These are phyloP conservation scores for Oreochromis niloticus DNA, from an alignment of 2,113 vertebrate genomes.

Conservation along the genomic window DNA sequence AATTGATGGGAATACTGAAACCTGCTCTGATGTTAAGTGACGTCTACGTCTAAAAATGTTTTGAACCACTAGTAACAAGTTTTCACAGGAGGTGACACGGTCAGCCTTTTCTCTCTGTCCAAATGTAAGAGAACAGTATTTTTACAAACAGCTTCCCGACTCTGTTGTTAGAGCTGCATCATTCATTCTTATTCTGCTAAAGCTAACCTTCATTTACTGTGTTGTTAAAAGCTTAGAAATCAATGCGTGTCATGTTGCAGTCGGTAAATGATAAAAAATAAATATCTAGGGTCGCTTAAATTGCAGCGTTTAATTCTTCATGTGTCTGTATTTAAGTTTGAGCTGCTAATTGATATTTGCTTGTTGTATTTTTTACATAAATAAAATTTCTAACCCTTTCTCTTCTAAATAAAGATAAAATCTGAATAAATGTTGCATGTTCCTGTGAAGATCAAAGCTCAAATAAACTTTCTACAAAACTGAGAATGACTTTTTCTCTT, in stretches of 20 bases:
- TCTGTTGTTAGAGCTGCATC: not conserved
- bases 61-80: not conserved
- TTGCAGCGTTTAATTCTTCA: not conserved
- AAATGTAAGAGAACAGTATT: not conserved
- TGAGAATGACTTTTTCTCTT: not conserved
- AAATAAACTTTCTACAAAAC: conserved; percentile 47
- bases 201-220: not conserved
- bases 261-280: not conserved
- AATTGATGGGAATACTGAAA: not conserved
- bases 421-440: not conserved
- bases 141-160: not conserved
- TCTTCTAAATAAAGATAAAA: not conserved
- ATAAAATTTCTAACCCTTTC: not conserved
- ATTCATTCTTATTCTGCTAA: not conserved
- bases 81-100: not conserved
- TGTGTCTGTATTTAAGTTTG: not conserved
- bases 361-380: not conserved
- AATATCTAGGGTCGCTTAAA: not conserved
- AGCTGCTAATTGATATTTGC: not conserved
- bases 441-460: not conserved
- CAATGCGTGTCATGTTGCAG: not conserved
- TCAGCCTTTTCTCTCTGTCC: not conserved
- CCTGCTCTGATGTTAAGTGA: not conserved
- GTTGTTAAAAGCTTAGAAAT: not conserved
- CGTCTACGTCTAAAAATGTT: not conserved